phyloP scores from a whole-genome alignment of 2,888 invertebrate species.

The Acronicta aceris region DNA sequence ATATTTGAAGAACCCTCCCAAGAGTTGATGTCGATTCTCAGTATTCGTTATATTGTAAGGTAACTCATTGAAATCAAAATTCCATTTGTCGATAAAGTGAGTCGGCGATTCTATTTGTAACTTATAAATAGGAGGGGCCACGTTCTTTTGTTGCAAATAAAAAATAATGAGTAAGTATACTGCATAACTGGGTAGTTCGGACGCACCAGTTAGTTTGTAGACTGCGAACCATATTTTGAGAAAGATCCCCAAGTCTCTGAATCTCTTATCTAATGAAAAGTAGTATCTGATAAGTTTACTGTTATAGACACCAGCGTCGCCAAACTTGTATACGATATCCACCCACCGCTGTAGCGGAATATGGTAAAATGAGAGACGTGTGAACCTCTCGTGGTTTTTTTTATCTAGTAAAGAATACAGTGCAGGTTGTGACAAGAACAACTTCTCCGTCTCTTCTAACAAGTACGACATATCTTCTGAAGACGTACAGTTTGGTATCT shows the following conservation, averaged over 20 bases:
- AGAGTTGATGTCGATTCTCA: conserved; percentile 32
- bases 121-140: conserved; percentile 5
- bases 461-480: conserved; percentile 8
- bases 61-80: conserved; percentile 14
- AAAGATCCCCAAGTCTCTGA: conserved; percentile 27
- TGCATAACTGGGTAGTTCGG: background rate
- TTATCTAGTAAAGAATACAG: conserved; percentile 8
- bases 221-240: conserved; percentile 47
- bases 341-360: conserved; percentile 5
- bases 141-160: conserved; percentile 52
- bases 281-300: conserved; percentile 35
- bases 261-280: conserved; percentile 35
- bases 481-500: conserved; percentile 20
- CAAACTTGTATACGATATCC: background rate
- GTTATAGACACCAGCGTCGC: conserved; percentile 37
- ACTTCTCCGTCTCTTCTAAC: background rate
- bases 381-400: background rate
- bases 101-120: conserved; percentile 11
- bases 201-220: background rate
- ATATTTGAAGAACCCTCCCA: conserved; percentile 53
- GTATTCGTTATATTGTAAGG: conserved; percentile 11
- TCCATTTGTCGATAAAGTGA: background rate
- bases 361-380: conserved; percentile 21
- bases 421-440: conserved; percentile 27
- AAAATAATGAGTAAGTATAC: conserved; percentile 44